Evolutionary conservation across 2,888 invertebrate species (phyloP).

Genomic region (Beris morrisii): DNA sequence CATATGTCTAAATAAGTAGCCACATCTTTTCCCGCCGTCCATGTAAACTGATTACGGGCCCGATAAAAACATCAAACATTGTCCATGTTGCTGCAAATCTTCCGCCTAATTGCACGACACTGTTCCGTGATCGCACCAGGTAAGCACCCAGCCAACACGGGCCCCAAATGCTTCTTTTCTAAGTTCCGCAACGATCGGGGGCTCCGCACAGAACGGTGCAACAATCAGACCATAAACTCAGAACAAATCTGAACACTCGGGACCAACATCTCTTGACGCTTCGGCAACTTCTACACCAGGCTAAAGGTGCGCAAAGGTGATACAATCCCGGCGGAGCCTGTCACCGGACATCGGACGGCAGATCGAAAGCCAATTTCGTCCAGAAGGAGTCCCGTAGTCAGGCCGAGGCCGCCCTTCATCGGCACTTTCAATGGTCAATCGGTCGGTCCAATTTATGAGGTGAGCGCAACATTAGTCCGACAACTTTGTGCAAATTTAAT

Average conservation of each 20-base stretch:
- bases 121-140: slow-evolving; percentile 25
- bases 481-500: slow-evolving; percentile 35
- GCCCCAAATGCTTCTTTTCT: too few species aligned
- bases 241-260: slow-evolving; percentile 29
- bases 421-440: slow-evolving; percentile 21
- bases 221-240: slow-evolving; percentile 36
- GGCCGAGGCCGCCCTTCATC: slow-evolving; percentile 19
- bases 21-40: slow-evolving; percentile 16
- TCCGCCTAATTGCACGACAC: slow-evolving; percentile 39
- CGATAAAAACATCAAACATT: slow-evolving; percentile 38
- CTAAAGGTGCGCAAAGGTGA: slow-evolving; percentile 5
- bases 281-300: background rate
- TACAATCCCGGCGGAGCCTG: slow-evolving; percentile 4
- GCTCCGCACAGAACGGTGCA: slow-evolving; percentile 4
- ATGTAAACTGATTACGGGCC: slow-evolving; percentile 24
- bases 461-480: slow-evolving; percentile 37
- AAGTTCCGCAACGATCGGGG: too few species aligned
- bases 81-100: slow-evolving; percentile 37
- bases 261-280: too few species aligned
- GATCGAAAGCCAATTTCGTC: slow-evolving; percentile 6
- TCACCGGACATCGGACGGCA: slow-evolving; percentile 3
- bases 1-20: slow-evolving; percentile 24
- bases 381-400: slow-evolving; percentile 2
- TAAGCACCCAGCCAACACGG: background rate
- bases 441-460: slow-evolving; percentile 36